Percentiles rank a stretch among this genome's conserved stretches.
Evolutionary conservation across 2,888 invertebrate species (phyloP).

Genomic region (Vannuccia rotundouncinata): DNA sequence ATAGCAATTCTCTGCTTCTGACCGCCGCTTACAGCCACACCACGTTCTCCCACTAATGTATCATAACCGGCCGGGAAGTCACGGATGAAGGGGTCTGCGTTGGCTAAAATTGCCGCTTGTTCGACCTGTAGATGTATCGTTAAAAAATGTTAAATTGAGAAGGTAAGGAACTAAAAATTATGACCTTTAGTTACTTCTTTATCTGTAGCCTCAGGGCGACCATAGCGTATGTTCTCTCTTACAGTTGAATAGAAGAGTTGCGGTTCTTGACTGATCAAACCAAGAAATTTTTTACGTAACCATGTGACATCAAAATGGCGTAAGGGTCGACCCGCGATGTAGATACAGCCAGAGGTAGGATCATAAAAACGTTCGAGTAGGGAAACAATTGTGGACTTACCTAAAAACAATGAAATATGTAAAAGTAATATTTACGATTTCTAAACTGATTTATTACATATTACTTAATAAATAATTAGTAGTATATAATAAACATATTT

Average conservation of each 20-base stretch:
- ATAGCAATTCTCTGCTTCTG: conserved; percentile 91
- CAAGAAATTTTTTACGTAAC: conserved; percentile 58
- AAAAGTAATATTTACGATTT: no score
- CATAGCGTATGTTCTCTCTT: conserved; percentile 87
- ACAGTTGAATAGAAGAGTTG: conserved; percentile 83
- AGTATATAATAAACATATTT: no score
- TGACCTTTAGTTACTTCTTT: no score
- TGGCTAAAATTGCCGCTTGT: conserved; percentile 75
- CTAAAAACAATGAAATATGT: conserved; percentile 44
- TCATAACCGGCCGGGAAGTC: conserved; percentile 75
- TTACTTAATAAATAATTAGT: no score
- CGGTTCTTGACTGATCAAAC: conserved; percentile 64
- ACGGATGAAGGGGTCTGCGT: conserved; percentile 81
- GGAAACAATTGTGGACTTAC: conserved; percentile 81
- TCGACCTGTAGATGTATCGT: conserved; percentile 63
- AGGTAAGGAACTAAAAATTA: no score
- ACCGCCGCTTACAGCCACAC: conserved; percentile 79
- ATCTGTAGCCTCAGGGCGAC: conserved; percentile 61
- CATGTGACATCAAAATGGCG: conserved; percentile 70
- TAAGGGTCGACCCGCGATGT: conserved; percentile 70
- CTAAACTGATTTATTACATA: no score
- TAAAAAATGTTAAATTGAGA: no score
- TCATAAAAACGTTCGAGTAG: conserved; percentile 86
- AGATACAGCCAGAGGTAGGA: conserved; percentile 66
- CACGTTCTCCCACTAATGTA: conserved; percentile 69